Percentiles rank a stretch among this genome's conserved stretches.
Evolutionary conservation across 2,888 invertebrate genomes (phyloP).

Genomic region (Caenorhabditis virilis): DNA sequence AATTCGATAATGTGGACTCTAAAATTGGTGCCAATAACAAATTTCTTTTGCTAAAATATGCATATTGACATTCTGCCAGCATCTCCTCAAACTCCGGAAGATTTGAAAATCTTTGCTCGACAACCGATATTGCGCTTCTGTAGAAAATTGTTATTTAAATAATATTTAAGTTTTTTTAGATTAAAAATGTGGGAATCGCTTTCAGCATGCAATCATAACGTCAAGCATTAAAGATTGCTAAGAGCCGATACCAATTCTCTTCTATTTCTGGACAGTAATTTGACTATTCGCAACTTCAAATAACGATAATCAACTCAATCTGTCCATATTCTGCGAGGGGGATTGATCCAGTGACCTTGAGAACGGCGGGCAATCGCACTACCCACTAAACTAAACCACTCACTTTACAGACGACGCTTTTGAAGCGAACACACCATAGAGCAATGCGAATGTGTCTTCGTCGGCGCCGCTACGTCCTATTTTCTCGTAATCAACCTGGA

Average conservation of each 20-base stretch:
- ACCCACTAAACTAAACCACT: conserved; percentile 17
- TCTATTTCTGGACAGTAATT: conserved; percentile 37
- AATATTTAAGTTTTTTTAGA: not conserved
- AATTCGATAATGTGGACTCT: conserved; percentile 53
- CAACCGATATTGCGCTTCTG: conserved; percentile 60
- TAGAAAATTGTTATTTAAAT: no score
- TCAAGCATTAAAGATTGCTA: no score
- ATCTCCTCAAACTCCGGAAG: conserved; percentile 64
- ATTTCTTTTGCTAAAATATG: conserved; percentile 62
- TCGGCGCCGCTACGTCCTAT: conserved; percentile 51
- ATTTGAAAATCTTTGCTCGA: conserved; percentile 59
- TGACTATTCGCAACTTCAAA: conserved; percentile 15
- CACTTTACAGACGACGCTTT: conserved; percentile 62
- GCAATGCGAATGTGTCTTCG: conserved; percentile 64
- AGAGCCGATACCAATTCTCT: conserved; percentile 15
- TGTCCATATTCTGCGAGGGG: no score
- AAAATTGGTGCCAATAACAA: conserved; percentile 62
- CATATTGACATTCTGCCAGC: conserved; percentile 63
- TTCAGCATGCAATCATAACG: no score
- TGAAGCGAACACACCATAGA: conserved; percentile 67
- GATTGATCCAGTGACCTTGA: conserved; percentile 3
- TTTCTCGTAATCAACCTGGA: conserved; percentile 48
- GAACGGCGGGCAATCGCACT: not conserved
- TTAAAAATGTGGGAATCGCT: conserved; percentile 23
- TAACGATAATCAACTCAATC: conserved; percentile 29